Evolutionary conservation across 2,797 vertebrate genomes (phyloP).

Genomic region (Pseudochirops corinnae): DNA sequence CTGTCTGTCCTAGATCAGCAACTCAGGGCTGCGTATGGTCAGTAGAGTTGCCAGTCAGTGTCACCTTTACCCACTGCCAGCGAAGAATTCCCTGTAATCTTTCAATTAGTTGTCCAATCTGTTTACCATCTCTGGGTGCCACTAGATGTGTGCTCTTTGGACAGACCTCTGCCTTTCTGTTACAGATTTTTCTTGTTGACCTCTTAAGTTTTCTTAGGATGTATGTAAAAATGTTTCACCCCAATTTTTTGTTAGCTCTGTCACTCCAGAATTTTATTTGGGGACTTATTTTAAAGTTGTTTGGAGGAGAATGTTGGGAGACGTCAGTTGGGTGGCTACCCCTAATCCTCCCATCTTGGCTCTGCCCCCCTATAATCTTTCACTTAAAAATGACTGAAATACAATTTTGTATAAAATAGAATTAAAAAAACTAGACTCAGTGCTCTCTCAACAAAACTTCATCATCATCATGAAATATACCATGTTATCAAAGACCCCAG

Average conservation of each 20-base stretch:
- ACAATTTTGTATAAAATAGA: neutral
- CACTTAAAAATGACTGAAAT: too few relatives aligned
- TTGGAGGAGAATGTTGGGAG: neutral
- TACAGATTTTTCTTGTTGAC: neutral
- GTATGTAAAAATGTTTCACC: neutral
- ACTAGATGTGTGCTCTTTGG: neutral
- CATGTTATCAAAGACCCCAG: neutral
- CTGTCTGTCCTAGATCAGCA: neutral
- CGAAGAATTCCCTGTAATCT: neutral
- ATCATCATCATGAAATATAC: neutral
- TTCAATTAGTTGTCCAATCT: neutral
- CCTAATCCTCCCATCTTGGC: too few relatives aligned
- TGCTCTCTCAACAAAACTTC: neutral
- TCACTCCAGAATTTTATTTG: neutral
- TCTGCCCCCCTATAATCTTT: too few relatives aligned
- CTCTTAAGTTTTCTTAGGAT: neutral
- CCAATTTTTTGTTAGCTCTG: neutral
- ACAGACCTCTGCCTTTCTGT: neutral
- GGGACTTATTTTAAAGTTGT: too few relatives aligned
- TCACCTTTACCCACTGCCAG: neutral
- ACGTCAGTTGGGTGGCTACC: neutral
- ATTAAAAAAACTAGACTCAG: neutral
- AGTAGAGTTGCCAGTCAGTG: neutral
- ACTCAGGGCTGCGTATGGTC: neutral
- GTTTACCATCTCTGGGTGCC: neutral